These are phyloP conservation scores for Amphipoea oculea DNA, from an alignment of 2,888 invertebrate species.

Conservation along the genomic window DNA sequence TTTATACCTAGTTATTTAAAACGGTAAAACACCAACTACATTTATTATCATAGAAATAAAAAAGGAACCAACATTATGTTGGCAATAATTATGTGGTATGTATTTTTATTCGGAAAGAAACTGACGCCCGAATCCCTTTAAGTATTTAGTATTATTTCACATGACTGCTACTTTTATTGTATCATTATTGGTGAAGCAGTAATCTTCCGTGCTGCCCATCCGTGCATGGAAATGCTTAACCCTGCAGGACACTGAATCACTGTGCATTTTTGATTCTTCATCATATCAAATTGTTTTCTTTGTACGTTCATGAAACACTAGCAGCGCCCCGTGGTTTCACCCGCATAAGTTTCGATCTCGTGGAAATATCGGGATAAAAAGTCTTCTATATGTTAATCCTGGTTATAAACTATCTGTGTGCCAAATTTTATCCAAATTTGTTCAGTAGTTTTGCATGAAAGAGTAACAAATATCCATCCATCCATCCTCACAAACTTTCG, in stretches of 20 bases:
- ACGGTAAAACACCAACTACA: background rate
- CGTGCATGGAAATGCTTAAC: background rate
- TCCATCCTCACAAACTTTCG: no score
- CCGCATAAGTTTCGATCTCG: no score
- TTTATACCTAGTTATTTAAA: background rate
- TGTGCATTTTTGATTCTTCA: background rate
- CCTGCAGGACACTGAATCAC: background rate
- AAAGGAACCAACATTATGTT: background rate
- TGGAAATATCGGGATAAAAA: no score
- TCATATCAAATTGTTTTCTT: background rate
- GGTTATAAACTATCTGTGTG: no score
- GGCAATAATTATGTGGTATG: background rate
- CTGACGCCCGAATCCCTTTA: background rate
- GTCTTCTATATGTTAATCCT: no score
- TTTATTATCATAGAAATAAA: background rate
- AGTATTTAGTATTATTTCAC: background rate
- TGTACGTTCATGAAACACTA: background rate
- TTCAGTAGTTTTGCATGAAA: no score
- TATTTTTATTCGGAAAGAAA: background rate
- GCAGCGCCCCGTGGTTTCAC: no score
- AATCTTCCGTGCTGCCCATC: background rate
- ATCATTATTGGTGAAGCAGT: background rate
- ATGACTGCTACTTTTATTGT: background rate
- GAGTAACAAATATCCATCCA: no score
- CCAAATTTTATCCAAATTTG: no score